Base-by-base conservation (phyloP, 2,888 invertebrate species). In the Habroteleia sp. region DNA sequence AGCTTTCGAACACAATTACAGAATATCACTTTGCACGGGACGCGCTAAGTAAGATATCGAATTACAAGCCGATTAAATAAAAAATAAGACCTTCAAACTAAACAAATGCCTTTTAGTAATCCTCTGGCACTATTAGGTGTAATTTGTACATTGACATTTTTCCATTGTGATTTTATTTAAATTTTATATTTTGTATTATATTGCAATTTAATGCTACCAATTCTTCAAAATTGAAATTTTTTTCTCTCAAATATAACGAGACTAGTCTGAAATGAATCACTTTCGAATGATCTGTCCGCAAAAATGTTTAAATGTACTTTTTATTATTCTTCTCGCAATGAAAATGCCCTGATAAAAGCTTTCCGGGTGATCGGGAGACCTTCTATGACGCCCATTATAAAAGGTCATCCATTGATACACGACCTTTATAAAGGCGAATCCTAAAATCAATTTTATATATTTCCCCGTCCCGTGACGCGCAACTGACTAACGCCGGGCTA, bases 321-420 rank as follows among this genome's bases (percentile, higher is more conserved):
- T 46, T 27, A 37, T 46, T 37, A 46, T 48, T 46, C 33, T 17
- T 25, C 27, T 20, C 1, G 7, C 31, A n/a, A 7, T n/a, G 35
- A 42, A 60, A 46, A 60, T 37, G 35, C 23, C 11, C 60, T 17
- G 60, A 37, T 60, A 37, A 60, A 37, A 60, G 35, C 60, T 60
- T 60, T 46, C 23, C 33, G 25, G 33, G 13, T 35, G 33, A 58
- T 58, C 25, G 56, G 44, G 35, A 35, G 33, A 42, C 33, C 16
- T 17, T 42, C 42, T 23, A 42, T 33, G n/a, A 42, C 20, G 29
- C n/a, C 20, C 23, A 48, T 31, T 48, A 37, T 50, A 62, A 23
- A 50, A 48, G 62, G 48, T 62, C 50, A 48, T 62, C 20, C 16
- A 50, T 62, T 41, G 50, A 62, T 62, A 50, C 17, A 11, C 31